Percentiles rank a stretch among this genome's conserved stretches.
phyloP scores from a whole-genome alignment of 2,888 invertebrate species.

The Idaea straminata region DNA sequence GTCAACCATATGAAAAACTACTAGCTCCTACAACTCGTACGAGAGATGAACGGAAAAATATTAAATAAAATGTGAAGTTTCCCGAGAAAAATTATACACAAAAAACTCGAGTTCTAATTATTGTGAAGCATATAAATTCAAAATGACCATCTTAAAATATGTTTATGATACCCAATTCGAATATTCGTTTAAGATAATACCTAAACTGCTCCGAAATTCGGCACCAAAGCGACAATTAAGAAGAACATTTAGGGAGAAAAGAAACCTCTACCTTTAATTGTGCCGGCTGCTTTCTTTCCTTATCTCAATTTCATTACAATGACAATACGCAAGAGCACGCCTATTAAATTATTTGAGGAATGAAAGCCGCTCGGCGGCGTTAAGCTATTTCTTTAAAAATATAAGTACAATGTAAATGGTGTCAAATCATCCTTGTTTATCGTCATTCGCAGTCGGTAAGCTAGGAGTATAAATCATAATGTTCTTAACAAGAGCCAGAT shows the following conservation, averaged over 20 bases:
- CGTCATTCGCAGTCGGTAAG: conserved; percentile 33
- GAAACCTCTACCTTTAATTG: conserved; percentile 67
- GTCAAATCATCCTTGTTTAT: conserved; percentile 60
- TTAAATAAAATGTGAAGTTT: neutral
- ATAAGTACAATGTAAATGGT: conserved; percentile 50
- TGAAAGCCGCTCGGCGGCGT: conserved; percentile 25
- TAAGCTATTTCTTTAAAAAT: conserved; percentile 38
- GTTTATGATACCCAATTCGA: conserved; percentile 9
- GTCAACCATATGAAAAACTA: too few relatives aligned
- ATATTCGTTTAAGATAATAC: conserved; percentile 35
- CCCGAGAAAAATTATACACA: neutral
- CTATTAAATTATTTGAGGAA: conserved; percentile 66
- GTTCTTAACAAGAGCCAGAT: conserved; percentile 49
- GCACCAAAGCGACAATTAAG: conserved; percentile 56
- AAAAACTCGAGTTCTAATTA: neutral
- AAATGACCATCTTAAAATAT: neutral
- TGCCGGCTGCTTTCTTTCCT: conserved; percentile 64
- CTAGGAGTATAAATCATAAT: conserved; percentile 52
- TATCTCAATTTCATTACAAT: conserved; percentile 70
- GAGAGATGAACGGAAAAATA: neutral
- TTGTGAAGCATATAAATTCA: neutral
- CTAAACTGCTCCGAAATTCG: conserved; percentile 37
- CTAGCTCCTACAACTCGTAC: neutral
- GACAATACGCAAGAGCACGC: conserved; percentile 65
- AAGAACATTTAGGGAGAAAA: conserved; percentile 51